phyloP scores from a whole-genome alignment of 2,113 vertebrate species.

The Calyptommatus sinebrachiatus region DNA sequence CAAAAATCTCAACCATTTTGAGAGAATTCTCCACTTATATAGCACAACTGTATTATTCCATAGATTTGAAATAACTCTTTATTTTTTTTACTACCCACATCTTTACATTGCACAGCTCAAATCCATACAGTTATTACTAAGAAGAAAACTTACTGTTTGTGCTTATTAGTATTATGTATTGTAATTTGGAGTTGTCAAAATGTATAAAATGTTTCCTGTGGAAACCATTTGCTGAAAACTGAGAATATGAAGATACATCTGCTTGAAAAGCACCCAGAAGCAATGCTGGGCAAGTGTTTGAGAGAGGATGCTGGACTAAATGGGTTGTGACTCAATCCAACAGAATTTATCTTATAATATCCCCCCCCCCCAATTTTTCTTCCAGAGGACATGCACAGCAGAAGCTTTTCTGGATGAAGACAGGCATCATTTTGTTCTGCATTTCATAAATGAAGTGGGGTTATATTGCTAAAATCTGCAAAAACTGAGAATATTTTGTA shows the following conservation, averaged over 20 bases:
- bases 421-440: background rate
- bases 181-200: background rate
- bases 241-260: too few species aligned
- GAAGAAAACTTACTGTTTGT: background rate
- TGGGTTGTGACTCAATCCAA: too few species aligned
- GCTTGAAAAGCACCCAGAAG: too few species aligned
- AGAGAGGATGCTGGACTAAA: too few species aligned
- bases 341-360: too few species aligned
- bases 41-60: background rate
- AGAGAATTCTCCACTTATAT: background rate
- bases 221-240: too few species aligned
- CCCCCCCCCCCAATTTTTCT: background rate
- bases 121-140: background rate
- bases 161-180: background rate
- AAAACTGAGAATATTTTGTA: slow-evolving; percentile 5
- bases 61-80: background rate
- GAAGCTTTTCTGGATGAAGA: slow-evolving; percentile 5
- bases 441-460: slow-evolving; percentile 11
- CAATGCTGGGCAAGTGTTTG: too few species aligned
- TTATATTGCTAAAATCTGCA: slow-evolving; percentile 4
- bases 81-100: background rate
- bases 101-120: background rate
- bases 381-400: slow-evolving; percentile 6
- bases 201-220: too few species aligned
- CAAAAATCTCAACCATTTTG: background rate